Percentiles rank a stretch among this genome's conserved stretches.
phyloP scores from a whole-genome alignment of 2,113 vertebrate species.

The Spea multiplicata region DNA sequence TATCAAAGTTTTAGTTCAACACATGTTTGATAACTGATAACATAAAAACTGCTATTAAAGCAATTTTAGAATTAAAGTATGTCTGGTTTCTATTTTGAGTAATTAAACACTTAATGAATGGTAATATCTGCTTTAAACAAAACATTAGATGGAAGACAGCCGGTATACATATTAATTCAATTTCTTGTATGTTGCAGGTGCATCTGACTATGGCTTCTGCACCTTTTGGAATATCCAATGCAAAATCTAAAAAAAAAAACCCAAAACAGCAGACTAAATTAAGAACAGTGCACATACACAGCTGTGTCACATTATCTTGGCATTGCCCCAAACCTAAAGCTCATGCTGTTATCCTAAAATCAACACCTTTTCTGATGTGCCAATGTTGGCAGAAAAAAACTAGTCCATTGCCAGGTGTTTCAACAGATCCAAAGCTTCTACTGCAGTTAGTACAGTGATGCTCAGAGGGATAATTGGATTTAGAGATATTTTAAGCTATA shows the following conservation, averaged over 20 bases:
- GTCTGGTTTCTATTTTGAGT: neutral
- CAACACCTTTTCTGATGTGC: constrained; percentile 46
- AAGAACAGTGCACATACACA: constrained; percentile 24
- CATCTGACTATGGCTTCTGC: neutral
- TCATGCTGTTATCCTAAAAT: constrained; percentile 44
- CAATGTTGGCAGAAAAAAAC: constrained; percentile 37
- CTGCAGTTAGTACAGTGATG: constrained; percentile 37
- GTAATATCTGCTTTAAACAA: constrained; percentile 12
- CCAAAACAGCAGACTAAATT: constrained; percentile 27
- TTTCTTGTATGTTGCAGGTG: constrained; percentile 18
- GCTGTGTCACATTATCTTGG: constrained; percentile 40
- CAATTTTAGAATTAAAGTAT: neutral
- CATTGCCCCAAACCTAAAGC: constrained; percentile 32
- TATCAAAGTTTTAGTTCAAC: too few relatives aligned
- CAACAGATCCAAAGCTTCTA: constrained; percentile 41
- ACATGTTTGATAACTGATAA: too few relatives aligned
- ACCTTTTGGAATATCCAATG: constrained; percentile 28
- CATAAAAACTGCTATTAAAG: too few relatives aligned
- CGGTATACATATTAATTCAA: neutral
- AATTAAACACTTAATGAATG: constrained; percentile 8
- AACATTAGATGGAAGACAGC: neutral
- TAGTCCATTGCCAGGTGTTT: constrained; percentile 40
- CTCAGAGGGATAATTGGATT: constrained; percentile 43
- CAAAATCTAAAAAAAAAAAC: constrained; percentile 12
- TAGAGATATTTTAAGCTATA: constrained; percentile 42